phyloP scores from a whole-genome alignment of 2,888 invertebrate species.

The Chaetogeoica ovagalla region DNA sequence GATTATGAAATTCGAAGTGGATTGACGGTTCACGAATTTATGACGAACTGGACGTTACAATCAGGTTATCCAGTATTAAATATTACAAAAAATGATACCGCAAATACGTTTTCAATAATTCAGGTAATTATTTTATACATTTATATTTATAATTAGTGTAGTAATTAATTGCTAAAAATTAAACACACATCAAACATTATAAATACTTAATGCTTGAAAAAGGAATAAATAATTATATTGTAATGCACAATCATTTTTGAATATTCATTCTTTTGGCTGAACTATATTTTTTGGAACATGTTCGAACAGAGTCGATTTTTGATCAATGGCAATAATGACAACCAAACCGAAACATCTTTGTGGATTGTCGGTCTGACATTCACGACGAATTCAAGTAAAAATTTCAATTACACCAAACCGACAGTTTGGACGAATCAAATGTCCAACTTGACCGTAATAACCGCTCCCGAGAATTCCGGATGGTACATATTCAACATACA shows the following conservation, averaged over 20 bases:
- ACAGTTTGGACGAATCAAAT: constrained; percentile 55
- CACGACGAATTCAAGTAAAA: constrained; percentile 58
- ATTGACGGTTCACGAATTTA: constrained; percentile 63
- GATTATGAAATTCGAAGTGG: not conserved
- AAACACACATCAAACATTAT: no score
- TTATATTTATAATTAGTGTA: no score
- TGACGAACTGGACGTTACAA: constrained; percentile 75
- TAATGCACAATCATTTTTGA: not conserved
- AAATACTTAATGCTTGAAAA: no score
- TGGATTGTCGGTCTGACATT: constrained; percentile 70
- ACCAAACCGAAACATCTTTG: no score
- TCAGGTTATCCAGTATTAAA: constrained; percentile 71
- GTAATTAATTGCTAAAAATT: no score
- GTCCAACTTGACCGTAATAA: constrained; percentile 56
- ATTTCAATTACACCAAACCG: constrained; percentile 54
- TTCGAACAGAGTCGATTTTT: not conserved
- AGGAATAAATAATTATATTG: no score
- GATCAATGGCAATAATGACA: not conserved
- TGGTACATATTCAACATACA: constrained; percentile 69
- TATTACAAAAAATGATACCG: constrained; percentile 62
- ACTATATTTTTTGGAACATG: no score
- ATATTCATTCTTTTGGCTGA: not conserved
- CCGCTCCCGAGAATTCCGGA: constrained; percentile 56
- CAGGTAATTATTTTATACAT: constrained; percentile 10
- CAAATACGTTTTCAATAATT: constrained; percentile 60